Evolutionary conservation across 2,113 vertebrate genomes (phyloP).

Genomic region (Bos taurus): ARS-UCD2.0 NC_037342.1:53695001-53695500

Average conservation of each 20-base stretch:
- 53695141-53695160: neutral
- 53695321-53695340: no score
- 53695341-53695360: no score
- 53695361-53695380: no score
- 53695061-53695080: neutral
- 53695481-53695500: no score
- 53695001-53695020: neutral
- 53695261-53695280: no score
- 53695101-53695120: neutral
- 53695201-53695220: neutral
- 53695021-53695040: neutral
- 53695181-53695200: neutral
- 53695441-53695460: no score
- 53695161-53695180: neutral
- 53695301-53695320: no score
- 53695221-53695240: neutral
- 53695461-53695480: no score
- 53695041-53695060: neutral
- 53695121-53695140: neutral
- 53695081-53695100: neutral
- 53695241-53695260: neutral
- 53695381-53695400: no score
- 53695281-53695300: no score
- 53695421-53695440: no score
- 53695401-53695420: no score